Base-by-base conservation (phyloP, 1,140 invertebrate genomes). In the Epicauta chinensis region DNA sequence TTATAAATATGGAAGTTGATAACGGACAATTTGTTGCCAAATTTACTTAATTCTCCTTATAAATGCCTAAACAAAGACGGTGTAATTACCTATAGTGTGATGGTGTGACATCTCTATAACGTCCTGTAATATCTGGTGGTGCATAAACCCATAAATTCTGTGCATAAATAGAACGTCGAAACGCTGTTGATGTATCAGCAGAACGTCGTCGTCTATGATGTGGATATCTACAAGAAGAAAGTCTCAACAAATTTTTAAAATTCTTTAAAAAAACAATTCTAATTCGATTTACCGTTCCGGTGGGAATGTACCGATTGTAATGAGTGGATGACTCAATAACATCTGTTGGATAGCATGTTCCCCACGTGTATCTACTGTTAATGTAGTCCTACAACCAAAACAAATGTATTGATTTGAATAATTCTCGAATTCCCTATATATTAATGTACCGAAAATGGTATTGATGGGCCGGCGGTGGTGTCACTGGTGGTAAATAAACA, bases 131-230 rank as follows among this genome's bases (percentile, higher is more conserved):
- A 68, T 85, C 80, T 11, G 77, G 74, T 38, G 86, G 71, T 1
- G 81, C 76, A 37, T 74, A 66, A 3, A 88, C 86, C 80, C 87
- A 91, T 50, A 89, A 68, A 65, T 85, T 82, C 44, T 81, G 75
- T n/a, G 78, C 74, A 68, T 94, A 95, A 38, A 93, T 77, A 48
- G 79, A 81, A 53, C 83, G 77, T 6, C 91, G 77, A 39, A 69
- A 69, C 39, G 50, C 56, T 14, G 65, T 67, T 10, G 66, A 47
- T 6, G 63, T 62, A 23, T 44, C 51, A 41, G 58, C 59, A 17
- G 57, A 44, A 17, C 57, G 53, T n/a, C 54, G 50, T 43, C 60
- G 51, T 43, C 31, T 52, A 16, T 59, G 58, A 16, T 44, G 39
- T 12, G 50, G 35, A 34, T 51, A 42, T 32, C 40, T 42, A 43